Base-by-base conservation (phyloP, 1,140 invertebrate species). In the Carposina sasakii region DNA sequence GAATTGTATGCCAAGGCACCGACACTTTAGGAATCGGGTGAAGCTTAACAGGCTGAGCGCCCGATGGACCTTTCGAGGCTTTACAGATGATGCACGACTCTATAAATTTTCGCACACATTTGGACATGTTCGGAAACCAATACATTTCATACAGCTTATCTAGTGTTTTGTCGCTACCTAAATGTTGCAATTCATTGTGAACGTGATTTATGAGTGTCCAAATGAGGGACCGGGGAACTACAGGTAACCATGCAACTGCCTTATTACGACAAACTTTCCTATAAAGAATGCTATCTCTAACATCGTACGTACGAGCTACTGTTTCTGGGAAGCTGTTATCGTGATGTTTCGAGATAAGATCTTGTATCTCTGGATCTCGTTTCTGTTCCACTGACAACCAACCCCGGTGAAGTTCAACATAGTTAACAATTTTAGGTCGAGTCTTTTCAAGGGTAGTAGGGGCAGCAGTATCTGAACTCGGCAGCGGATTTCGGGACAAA, bases 41-140 rank as follows among this genome's bases (percentile, higher is more conserved):
- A n/a, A 52, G 10, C 19, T 45, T 41, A 2, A 28, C 36, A 31
- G 39, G 43, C 16, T 40, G 20, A 23, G 22, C 46, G 6, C 41
- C 48, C 3, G 48, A 43, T 3, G n/a, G 3, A 13, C 23, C 28
- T 20, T 51, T 51, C 4, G 9, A 23, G 15, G 44, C 26, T 37
- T 16, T 51, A 20, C 42, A 51, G 1, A 39, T 42, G 10, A 49
- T 34, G 20, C 48, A 49, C 15, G 41, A 61, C 2, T 70, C 65
- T 1, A 71, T 58, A 58, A 60, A 72, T 53, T 68, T 72, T 37
- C 54, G 40, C 1, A 67, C 50, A 47, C 54, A 57, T 48, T 61
- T 60, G 41, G 6, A 17, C 48, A 51, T 51, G 10, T 39, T 12
- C 12, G 26, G 26, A 19, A 48, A 48, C 45, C 45, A 37, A 39